phyloP scores from a whole-genome alignment of 2,797 vertebrate species.

The Takifugu rubripes region DNA sequence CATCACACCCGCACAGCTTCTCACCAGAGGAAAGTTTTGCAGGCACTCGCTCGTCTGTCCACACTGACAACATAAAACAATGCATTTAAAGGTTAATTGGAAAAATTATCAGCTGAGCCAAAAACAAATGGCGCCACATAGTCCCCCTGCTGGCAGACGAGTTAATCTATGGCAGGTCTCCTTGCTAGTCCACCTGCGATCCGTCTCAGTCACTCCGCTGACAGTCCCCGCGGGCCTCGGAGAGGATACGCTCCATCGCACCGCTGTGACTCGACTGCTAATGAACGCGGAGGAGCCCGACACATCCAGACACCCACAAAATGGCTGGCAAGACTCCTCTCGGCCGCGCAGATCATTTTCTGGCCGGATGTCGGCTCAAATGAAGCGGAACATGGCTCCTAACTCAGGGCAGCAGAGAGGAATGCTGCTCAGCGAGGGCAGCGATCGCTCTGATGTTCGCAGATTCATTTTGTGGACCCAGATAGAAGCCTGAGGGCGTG shows the following conservation, averaged over 20 bases:
- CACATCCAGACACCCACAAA: conserved; percentile 51
- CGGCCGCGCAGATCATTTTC: conserved; percentile 46
- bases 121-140: conserved; percentile 70
- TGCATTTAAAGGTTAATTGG: conserved; percentile 90
- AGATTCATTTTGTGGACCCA: conserved; percentile 62
- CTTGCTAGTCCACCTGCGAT: conserved; percentile 79
- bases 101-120: conserved; percentile 91
- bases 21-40: conserved; percentile 25
- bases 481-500: conserved; percentile 41
- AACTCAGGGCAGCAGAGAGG: conserved; percentile 42
- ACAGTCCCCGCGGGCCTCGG: conserved; percentile 72
- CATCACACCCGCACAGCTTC: conserved; percentile 5
- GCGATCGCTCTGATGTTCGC: conserved; percentile 68
- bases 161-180: conserved; percentile 80
- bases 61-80: conserved; percentile 60
- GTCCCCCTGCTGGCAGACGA: conserved; percentile 74
- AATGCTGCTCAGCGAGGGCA: conserved; percentile 48
- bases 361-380: conserved; percentile 67
- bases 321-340: conserved; percentile 56
- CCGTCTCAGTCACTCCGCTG: conserved; percentile 85
- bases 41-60: conserved; percentile 29
- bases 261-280: conserved; percentile 71
- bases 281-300: conserved; percentile 71
- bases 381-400: conserved; percentile 69
- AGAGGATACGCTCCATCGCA: conserved; percentile 72